These are phyloP conservation scores for Griposia aprilina DNA, from an alignment of 2,888 invertebrate species.

Conservation along the genomic window DNA sequence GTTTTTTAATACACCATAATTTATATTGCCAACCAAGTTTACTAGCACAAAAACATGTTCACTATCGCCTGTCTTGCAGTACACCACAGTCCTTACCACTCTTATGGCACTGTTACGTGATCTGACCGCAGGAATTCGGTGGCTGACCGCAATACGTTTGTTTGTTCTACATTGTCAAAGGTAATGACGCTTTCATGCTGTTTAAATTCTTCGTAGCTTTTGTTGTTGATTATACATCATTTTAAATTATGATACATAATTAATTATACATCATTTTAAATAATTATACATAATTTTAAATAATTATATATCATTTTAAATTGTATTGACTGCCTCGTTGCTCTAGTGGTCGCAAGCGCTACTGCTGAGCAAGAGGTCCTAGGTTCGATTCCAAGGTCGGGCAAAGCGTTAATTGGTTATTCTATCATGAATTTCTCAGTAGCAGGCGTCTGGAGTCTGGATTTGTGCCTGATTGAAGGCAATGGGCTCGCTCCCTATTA, in stretches of 20 bases:
- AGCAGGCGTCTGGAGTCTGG: no score
- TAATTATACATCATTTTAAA: no score
- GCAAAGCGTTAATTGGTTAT: neutral
- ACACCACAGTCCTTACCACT: neutral
- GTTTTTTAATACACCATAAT: neutral
- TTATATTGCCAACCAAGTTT: neutral
- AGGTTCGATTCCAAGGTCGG: neutral
- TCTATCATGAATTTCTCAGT: no score
- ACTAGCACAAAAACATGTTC: neutral
- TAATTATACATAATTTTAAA: no score
- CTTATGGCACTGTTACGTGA: neutral
- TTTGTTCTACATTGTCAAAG: neutral
- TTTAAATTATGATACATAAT: no score
- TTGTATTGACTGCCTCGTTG: no score
- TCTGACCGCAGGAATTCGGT: slow-evolving; percentile 27
- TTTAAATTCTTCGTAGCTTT: neutral
- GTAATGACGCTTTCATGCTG: neutral
- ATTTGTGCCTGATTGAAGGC: neutral
- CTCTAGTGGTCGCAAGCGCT: neutral
- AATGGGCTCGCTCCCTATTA: neutral
- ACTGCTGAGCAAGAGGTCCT: neutral
- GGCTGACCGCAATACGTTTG: slow-evolving; percentile 24
- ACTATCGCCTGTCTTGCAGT: slow-evolving; percentile 7
- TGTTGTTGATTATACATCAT: no score
- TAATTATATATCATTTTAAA: neutral